Conservation (phyloP, 2,888 invertebrate genomes). For the Nineta flava region DNA sequence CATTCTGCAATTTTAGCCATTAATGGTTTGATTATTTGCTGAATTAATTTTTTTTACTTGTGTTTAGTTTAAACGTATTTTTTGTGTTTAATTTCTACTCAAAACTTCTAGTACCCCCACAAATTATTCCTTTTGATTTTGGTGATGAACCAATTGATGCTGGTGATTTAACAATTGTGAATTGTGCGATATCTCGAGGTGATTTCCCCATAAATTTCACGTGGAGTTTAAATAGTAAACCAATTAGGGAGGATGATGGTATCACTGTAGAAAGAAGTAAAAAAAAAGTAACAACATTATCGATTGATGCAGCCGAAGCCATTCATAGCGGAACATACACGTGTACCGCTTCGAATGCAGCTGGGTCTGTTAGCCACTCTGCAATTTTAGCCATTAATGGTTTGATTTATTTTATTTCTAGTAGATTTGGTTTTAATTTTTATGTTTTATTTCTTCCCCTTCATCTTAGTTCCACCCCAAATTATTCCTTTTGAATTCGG, state of each 20-base stretch:
- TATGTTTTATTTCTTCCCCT: slow-evolving; percentile 3
- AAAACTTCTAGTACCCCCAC: slow-evolving; percentile 29
- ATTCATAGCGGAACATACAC: slow-evolving; percentile 47
- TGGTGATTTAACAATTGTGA: slow-evolving; percentile 45
- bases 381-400: slow-evolving; percentile 49
- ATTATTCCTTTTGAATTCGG: slow-evolving; percentile 40
- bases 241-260: slow-evolving; percentile 18
- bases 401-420: slow-evolving; percentile 15
- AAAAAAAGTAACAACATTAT: slow-evolving; percentile 37
- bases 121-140: slow-evolving; percentile 47
- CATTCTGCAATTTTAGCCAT: slow-evolving; percentile 46
- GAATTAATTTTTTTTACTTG: not conserved
- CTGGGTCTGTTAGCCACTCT: slow-evolving; percentile 45
- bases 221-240: slow-evolving; percentile 55
- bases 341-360: slow-evolving; percentile 44
- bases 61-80: slow-evolving; percentile 1
- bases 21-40: slow-evolving; percentile 33
- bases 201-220: slow-evolving; percentile 54
- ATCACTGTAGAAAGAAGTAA: slow-evolving; percentile 26
- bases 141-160: slow-evolving; percentile 48
- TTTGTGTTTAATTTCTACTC: not conserved
- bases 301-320: slow-evolving; percentile 42
- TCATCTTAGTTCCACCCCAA: slow-evolving; percentile 26
- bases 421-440: not conserved
- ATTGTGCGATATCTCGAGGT: slow-evolving; percentile 47